Conservation (phyloP, 2,797 vertebrate genomes). For the Falco columbarius region DNA sequence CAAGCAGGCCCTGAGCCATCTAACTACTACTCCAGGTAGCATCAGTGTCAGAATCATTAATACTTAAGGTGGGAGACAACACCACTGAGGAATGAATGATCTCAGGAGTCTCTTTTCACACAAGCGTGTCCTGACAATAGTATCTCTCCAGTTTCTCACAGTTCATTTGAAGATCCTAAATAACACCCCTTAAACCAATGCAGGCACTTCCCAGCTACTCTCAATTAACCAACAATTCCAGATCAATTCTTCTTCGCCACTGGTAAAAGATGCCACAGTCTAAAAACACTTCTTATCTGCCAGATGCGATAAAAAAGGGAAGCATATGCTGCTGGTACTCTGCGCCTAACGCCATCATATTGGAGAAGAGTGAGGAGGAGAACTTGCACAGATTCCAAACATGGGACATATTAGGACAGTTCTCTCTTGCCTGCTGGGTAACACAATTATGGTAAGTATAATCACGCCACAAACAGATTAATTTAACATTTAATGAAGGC, state of each 20-base stretch:
- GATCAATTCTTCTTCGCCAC: not conserved
- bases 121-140: not conserved
- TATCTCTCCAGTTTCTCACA: not conserved
- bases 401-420: not conserved
- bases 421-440: not conserved
- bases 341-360: not conserved
- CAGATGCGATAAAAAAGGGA: not conserved
- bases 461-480: not conserved
- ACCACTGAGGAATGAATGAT: not conserved
- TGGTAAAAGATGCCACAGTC: not conserved
- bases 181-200: not conserved
- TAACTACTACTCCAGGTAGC: not conserved
- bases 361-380: not conserved
- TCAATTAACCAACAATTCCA: not conserved
- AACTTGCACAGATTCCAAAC: not conserved
- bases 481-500: not conserved
- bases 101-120: not conserved
- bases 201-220: not conserved
- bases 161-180: not conserved
- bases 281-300: not conserved
- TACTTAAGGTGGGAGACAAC: not conserved
- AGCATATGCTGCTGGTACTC: not conserved
- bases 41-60: not conserved
- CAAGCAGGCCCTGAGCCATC: not conserved
- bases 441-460: not conserved